Evolutionary conservation across 2,888 invertebrate genomes (phyloP).

Genomic region (Matsumyia berberina): DNA sequence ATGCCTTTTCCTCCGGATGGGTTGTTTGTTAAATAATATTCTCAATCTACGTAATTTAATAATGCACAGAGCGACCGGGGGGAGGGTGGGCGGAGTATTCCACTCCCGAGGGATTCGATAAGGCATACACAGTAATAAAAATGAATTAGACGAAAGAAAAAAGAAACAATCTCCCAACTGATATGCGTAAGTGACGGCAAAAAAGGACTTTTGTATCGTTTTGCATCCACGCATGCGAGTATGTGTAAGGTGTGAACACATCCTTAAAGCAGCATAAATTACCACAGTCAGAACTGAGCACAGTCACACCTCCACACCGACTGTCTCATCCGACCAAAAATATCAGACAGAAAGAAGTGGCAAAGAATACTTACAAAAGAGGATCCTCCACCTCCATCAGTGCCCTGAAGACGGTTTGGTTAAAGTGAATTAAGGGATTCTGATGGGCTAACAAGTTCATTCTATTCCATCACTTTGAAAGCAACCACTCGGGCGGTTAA

Average conservation of each 20-base stretch:
- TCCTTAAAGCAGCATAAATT: slow-evolving; percentile 54
- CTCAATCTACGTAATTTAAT: slow-evolving; percentile 75
- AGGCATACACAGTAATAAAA: slow-evolving; percentile 70
- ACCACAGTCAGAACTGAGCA: slow-evolving; percentile 41
- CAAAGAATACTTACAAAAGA: slow-evolving; percentile 17
- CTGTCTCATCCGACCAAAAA: slow-evolving; percentile 14
- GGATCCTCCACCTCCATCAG: not conserved
- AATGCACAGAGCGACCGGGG: slow-evolving; percentile 54
- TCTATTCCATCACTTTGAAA: slow-evolving; percentile 68
- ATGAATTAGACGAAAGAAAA: slow-evolving; percentile 71
- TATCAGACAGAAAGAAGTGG: not conserved
- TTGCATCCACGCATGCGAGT: slow-evolving; percentile 25
- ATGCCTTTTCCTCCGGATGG: slow-evolving; percentile 50
- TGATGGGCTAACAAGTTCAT: slow-evolving; percentile 65
- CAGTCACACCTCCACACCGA: no score
- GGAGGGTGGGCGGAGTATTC: slow-evolving; percentile 1
- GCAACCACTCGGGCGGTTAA: slow-evolving; percentile 67
- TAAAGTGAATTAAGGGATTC: slow-evolving; percentile 66
- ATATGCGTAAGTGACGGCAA: slow-evolving; percentile 52
- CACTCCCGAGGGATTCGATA: slow-evolving; percentile 65
- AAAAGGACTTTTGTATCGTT: slow-evolving; percentile 49
- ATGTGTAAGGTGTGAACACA: slow-evolving; percentile 54
- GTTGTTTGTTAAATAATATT: slow-evolving; percentile 75
- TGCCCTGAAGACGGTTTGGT: slow-evolving; percentile 9
- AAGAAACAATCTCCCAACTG: slow-evolving; percentile 50